Base-by-base conservation (phyloP, 2,113 vertebrate species). In the Periophthalmus modestus region DNA sequence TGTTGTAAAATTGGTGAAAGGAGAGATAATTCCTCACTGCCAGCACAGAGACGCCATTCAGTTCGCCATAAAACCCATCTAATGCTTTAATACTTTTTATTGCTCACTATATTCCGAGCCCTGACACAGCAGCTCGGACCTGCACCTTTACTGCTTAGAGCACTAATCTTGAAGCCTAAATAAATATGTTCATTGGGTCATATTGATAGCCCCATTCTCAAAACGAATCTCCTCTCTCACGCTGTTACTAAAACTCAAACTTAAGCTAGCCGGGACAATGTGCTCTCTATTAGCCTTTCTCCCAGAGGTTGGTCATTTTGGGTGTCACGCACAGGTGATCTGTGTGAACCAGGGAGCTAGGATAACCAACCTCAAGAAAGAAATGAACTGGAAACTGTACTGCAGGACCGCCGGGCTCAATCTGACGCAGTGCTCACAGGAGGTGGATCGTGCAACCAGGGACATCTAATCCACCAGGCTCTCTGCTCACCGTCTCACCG, bases 381-480 rank as follows among this genome's bases (percentile, higher is more conserved):
- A 85, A 86, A 85, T 76, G 75, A 83, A 78, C 77, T 80, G 73
- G 61, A 71, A 83, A 84, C 69, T 5, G 39, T 43, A 68, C 62
- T 43, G 57, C 72, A 16, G 36, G 57, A 71, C 84, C 73, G 77
- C 71, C 71, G 81, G 77, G 79, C 76, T 78, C 72, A 82, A 79
- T 82, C 75, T 78, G 73, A 83, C 58, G 82, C 69, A 80, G 72
- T 48, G 48, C 69, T 74, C 75, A 70, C n/a, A 57, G 43, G 78
- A 80, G 77, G 47, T 24, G 61, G 66, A 77, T 83, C 82, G 68
- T 61, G 19, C 69, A 80, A 61, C 61, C 71, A 72, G 81, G 67
- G 80, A 83, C 75, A 81, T 76, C 55, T 79, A 82, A 88, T 82
- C 75, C 77, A 82, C 67, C 74, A 74, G 78, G 70, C 75, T 83